A percentile compares a stretch with the other conserved stretches of the same genome.
Evolutionary conservation across 1,140 invertebrate species (phyloP).

Genomic region (Cylas formicarius): DNA sequence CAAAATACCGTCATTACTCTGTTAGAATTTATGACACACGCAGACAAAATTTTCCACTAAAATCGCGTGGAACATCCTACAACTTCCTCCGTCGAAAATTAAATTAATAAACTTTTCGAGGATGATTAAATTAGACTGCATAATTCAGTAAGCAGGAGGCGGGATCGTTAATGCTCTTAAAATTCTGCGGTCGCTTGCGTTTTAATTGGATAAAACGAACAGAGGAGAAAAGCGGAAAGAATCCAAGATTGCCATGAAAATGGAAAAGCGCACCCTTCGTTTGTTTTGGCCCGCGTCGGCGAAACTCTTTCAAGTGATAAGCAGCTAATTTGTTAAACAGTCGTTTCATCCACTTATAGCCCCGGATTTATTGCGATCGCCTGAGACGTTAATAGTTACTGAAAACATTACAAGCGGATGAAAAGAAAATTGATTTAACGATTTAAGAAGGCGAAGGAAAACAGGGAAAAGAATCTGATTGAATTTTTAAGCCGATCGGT

Average conservation of each 20-base stretch:
- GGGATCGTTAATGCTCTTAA: constrained; percentile 18
- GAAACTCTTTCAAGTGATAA: constrained; percentile 17
- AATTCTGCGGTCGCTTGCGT: constrained; percentile 19
- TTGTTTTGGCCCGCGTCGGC: too few relatives aligned
- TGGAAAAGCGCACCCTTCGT: too few relatives aligned
- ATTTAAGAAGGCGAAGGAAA: too few relatives aligned
- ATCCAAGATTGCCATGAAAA: constrained; percentile 12
- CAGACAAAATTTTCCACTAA: too few relatives aligned
- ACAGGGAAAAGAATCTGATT: too few relatives aligned
- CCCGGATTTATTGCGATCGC: constrained; percentile 12
- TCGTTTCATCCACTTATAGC: constrained; percentile 16
- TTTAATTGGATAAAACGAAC: constrained; percentile 20
- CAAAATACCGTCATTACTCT: too few relatives aligned
- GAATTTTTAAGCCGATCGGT: too few relatives aligned
- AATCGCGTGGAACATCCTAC: too few relatives aligned
- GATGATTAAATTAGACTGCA: constrained; percentile 21
- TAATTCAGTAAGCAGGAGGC: constrained; percentile 12
- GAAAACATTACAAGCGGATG: constrained; percentile 13
- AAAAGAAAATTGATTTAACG: too few relatives aligned
- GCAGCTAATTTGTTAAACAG: constrained; percentile 18
- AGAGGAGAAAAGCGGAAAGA: constrained; percentile 7
- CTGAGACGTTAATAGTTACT: constrained; percentile 14
- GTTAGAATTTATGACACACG: too few relatives aligned
- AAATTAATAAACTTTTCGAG: constrained; percentile 22
- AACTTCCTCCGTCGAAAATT: too few relatives aligned